Evolutionary conservation across 2,888 invertebrate species (phyloP).

Genomic region (Hypselothyrea guttata): DNA sequence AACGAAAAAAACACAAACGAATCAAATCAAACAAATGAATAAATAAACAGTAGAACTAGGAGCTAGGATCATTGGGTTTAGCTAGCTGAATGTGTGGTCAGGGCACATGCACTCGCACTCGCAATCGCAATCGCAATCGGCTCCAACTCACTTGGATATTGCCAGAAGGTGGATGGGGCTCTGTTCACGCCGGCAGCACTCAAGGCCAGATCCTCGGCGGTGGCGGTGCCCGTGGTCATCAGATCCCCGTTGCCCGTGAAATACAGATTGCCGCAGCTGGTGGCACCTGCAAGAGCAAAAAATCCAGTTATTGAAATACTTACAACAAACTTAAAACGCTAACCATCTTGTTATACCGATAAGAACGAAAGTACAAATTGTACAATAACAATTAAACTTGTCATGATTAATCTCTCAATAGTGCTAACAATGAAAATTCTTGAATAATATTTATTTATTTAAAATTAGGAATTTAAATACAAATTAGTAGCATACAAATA

Average conservation of each 20-base stretch:
- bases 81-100: neutral
- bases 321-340: no score
- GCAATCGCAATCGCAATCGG: neutral
- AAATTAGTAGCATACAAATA: no score
- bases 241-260: constrained; percentile 80
- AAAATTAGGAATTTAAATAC: no score
- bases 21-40: constrained; percentile 31
- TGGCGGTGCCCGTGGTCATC: constrained; percentile 73
- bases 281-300: constrained; percentile 57
- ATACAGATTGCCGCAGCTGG: constrained; percentile 79
- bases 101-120: neutral
- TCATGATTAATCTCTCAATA: no score
- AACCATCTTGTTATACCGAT: no score
- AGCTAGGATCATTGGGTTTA: neutral
- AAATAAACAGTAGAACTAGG: constrained; percentile 19
- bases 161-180: constrained; percentile 86
- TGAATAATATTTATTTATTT: no score
- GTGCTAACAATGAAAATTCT: no score
- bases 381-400: no score
- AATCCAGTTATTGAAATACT: no score
- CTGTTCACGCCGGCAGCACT: constrained; percentile 75
- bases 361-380: no score
- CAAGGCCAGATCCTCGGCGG: constrained; percentile 77
- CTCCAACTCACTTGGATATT: constrained; percentile 88
- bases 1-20: constrained; percentile 70